A percentile compares a stretch with the other conserved stretches of the same genome.
phyloP scores from a whole-genome alignment of 2,113 vertebrate species.

The Ascaphus truei region DNA sequence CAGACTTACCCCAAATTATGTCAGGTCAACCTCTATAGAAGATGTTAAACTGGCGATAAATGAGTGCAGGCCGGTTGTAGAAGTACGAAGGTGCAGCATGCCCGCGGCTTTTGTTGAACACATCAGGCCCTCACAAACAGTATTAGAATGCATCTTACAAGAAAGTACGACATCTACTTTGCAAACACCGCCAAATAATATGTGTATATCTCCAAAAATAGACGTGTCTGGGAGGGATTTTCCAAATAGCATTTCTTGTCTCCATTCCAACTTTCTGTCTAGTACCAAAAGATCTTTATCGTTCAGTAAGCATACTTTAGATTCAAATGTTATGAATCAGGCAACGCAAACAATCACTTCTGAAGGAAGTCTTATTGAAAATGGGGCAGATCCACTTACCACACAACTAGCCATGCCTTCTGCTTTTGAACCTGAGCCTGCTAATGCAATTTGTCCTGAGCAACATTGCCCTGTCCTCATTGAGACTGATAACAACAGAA shows the following conservation, averaged over 20 bases:
- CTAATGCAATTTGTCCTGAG: slow-evolving; percentile 46
- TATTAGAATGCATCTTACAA: slow-evolving; percentile 54
- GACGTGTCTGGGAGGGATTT: slow-evolving; percentile 62
- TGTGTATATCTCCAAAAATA: slow-evolving; percentile 53
- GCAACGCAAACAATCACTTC: slow-evolving; percentile 36
- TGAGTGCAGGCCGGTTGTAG: slow-evolving; percentile 67
- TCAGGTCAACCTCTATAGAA: slow-evolving; percentile 82
- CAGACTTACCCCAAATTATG: slow-evolving; percentile 70
- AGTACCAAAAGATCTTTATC: slow-evolving; percentile 45
- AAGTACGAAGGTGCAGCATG: slow-evolving; percentile 65
- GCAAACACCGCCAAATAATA: slow-evolving; percentile 36
- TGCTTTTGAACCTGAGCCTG: slow-evolving; percentile 31
- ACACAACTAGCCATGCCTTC: slow-evolving; percentile 56
- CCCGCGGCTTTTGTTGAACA: slow-evolving; percentile 61
- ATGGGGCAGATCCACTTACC: slow-evolving; percentile 45
- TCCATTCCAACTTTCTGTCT: slow-evolving; percentile 45
- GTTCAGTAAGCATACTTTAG: slow-evolving; percentile 54
- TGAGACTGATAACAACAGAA: slow-evolving; percentile 55
- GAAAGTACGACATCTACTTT: slow-evolving; percentile 52
- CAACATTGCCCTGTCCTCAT: slow-evolving; percentile 42
- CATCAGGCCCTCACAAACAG: slow-evolving; percentile 44
- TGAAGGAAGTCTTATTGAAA: slow-evolving; percentile 49
- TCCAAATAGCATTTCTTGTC: slow-evolving; percentile 37
- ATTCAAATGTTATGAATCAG: slow-evolving; percentile 43
- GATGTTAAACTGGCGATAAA: slow-evolving; percentile 69